Evolutionary conservation across 2,888 invertebrate genomes (phyloP).

Genomic region (Lymantria monacha): DNA sequence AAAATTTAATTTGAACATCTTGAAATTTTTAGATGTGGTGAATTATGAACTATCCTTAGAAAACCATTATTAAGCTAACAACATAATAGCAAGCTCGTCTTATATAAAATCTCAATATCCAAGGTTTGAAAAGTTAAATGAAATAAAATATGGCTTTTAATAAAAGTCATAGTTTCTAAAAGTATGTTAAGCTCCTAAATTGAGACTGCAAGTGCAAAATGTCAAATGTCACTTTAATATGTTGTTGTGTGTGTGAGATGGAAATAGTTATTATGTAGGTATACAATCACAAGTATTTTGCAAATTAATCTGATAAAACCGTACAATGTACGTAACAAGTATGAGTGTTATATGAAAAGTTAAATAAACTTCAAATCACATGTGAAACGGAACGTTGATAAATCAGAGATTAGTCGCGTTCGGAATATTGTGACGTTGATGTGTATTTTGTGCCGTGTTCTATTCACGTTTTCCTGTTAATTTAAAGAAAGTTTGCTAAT

Average conservation of each 20-base stretch:
- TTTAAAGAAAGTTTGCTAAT: not conserved
- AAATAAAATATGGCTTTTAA: too few species aligned
- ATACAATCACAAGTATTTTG: slow-evolving; percentile 33
- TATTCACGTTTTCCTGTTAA: not conserved
- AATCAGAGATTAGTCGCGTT: slow-evolving; percentile 46
- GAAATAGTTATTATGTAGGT: not conserved
- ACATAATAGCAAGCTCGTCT: too few species aligned
- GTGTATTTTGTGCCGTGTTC: slow-evolving; percentile 17
- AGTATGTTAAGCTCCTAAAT: too few species aligned
- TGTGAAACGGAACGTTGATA: slow-evolving; percentile 52
- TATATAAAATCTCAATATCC: too few species aligned
- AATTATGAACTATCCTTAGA: too few species aligned
- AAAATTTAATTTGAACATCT: too few species aligned
- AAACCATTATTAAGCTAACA: too few species aligned
- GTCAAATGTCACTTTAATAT: not conserved
- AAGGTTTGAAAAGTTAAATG: too few species aligned
- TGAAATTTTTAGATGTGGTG: too few species aligned
- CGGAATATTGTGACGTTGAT: slow-evolving; percentile 39
- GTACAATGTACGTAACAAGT: slow-evolving; percentile 11
- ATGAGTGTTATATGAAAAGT: slow-evolving; percentile 23
- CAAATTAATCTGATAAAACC: slow-evolving; percentile 37
- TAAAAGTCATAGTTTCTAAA: too few species aligned
- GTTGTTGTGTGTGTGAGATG: slow-evolving; percentile 5
- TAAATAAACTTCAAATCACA: slow-evolving; percentile 36
- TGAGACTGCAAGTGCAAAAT: not conserved